phyloP scores from a whole-genome alignment of 23 tunicate species.

The Halocynthia aurantium region DNA sequence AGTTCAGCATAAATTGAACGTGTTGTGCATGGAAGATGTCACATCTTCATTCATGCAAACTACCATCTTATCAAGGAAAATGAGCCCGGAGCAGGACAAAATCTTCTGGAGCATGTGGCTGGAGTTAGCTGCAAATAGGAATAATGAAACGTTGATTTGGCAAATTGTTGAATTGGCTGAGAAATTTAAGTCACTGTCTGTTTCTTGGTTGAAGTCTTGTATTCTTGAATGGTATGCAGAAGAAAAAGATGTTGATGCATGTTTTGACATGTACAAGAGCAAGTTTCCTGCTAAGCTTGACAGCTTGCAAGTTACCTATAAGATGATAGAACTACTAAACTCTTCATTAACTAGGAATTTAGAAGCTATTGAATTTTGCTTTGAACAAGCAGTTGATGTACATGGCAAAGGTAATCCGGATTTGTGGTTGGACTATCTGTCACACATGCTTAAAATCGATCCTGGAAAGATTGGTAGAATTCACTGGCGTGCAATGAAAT shows the following conservation, averaged over 20 bases:
- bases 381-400: slow-evolving; percentile 32
- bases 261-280: not conserved
- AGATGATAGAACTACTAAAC: slow-evolving; percentile 20
- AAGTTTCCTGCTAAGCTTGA: not conserved
- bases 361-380: slow-evolving; percentile 24
- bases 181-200: not conserved
- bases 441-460: slow-evolving; percentile 9
- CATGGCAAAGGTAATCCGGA: slow-evolving; percentile 32
- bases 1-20: too few relatives aligned
- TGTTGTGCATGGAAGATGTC: too few relatives aligned
- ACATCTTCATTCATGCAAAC: too few relatives aligned
- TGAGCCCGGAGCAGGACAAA: slow-evolving; percentile 5
- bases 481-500: slow-evolving; percentile 78
- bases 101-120: slow-evolving; percentile 53
- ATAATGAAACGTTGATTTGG: slow-evolving; percentile 13
- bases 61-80: not conserved
- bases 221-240: slow-evolving; percentile 1
- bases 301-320: slow-evolving; percentile 17
- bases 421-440: slow-evolving; percentile 57
- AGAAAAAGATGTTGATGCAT: not conserved
- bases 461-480: slow-evolving; percentile 22
- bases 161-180: not conserved
- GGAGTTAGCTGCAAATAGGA: slow-evolving; percentile 16
- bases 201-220: not conserved
- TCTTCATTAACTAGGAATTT: not conserved